Percentiles rank a stretch among this genome's conserved stretches.
Conservation (phyloP, 2,113 vertebrate genomes). For the Salvelinus namaycush region DNA sequence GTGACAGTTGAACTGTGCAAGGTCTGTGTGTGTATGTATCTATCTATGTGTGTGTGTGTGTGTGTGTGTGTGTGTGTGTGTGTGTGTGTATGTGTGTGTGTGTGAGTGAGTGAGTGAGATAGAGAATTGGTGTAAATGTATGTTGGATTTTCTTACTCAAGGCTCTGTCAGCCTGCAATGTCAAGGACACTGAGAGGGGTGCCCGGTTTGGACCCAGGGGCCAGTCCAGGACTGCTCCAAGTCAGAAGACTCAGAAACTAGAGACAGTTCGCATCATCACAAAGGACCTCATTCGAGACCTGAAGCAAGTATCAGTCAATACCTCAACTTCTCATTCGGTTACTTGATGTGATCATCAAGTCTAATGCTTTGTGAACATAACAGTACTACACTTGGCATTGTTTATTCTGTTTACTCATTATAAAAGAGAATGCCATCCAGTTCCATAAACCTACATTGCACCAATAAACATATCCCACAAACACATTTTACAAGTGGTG, state of each 20-base stretch:
- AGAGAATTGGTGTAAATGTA: too few relatives aligned
- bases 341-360: neutral
- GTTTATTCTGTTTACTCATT: neutral
- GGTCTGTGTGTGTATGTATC: conserved; percentile 2
- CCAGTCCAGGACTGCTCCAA: neutral
- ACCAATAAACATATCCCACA: neutral
- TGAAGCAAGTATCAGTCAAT: conserved; percentile 70
- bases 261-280: conserved; percentile 78
- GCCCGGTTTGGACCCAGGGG: neutral
- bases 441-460: neutral
- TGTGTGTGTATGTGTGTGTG: neutral
- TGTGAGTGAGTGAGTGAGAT: neutral
- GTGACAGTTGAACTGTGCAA: neutral
- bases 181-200: neutral
- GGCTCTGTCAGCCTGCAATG: neutral
- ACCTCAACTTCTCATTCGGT: too few relatives aligned
- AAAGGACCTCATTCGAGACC: conserved; percentile 79
- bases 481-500: neutral
- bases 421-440: neutral
- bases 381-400: neutral
- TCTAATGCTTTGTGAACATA: neutral
- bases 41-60: neutral
- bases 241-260: conserved; percentile 49
- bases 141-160: neutral
- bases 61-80: neutral